Conservation (phyloP, 2,797 vertebrate species). For the Varecia variegata region DNA sequence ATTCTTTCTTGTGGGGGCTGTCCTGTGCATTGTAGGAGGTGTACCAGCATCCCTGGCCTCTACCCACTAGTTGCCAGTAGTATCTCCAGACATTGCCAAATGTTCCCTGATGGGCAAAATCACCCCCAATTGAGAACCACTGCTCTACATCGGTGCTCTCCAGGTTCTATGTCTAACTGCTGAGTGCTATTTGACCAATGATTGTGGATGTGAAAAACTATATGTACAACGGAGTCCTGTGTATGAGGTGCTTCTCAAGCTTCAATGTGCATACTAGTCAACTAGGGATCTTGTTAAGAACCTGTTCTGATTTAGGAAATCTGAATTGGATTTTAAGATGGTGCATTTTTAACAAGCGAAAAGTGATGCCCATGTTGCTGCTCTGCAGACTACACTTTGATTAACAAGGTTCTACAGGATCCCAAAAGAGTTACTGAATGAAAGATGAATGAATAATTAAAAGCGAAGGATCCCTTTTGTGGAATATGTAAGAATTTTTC, state of each 20-base stretch:
- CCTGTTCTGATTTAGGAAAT: conserved; percentile 47
- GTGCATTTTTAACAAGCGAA: conserved; percentile 49
- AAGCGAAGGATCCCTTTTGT: conserved; percentile 23
- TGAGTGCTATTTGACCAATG: background rate
- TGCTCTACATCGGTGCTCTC: background rate
- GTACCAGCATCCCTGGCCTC: background rate
- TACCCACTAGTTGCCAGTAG: background rate
- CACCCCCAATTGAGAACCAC: background rate
- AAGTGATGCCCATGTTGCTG: background rate
- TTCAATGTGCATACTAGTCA: background rate
- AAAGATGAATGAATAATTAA: conserved; percentile 62
- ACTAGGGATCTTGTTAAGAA: conserved; percentile 58
- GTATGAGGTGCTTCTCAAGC: background rate
- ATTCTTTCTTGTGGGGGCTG: background rate
- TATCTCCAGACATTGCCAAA: background rate
- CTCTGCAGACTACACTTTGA: background rate
- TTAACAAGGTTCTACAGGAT: conserved; percentile 53
- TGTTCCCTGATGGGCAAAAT: background rate
- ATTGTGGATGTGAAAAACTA: background rate
- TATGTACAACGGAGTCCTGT: background rate
- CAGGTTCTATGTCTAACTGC: background rate
- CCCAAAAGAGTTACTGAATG: conserved; percentile 52
- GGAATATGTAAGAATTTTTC: conserved; percentile 1
- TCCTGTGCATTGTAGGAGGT: background rate
- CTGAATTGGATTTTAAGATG: background rate